Conservation (phyloP, 53 echinoderm and acorn worm genomes). For the Holothuria scabra region DNA sequence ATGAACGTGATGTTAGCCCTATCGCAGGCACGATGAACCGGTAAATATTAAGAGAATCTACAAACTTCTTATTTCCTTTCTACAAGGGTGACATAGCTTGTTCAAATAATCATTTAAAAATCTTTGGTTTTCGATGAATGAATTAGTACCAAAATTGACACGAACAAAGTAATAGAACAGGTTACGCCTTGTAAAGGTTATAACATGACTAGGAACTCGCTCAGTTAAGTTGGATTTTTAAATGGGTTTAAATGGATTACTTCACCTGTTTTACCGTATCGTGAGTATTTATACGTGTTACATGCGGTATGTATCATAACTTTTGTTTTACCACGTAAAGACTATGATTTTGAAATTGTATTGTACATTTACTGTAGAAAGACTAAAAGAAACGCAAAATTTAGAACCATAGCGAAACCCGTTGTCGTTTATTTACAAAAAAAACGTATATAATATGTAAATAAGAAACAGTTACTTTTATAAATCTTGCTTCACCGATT, state of each 20-base stretch:
- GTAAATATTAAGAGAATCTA: constrained; percentile 33
- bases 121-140: constrained; percentile 18
- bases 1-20: constrained; percentile 33
- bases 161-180: background rate
- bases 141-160: constrained; percentile 7
- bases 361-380: too few species aligned
- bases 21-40: background rate
- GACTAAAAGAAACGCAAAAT: too few species aligned
- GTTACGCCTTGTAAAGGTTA: background rate
- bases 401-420: too few species aligned
- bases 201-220: constrained; percentile 9
- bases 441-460: too few species aligned
- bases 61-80: constrained; percentile 17
- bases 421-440: too few species aligned
- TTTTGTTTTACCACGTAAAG: too few species aligned
- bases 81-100: constrained; percentile 39
- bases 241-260: constrained; percentile 1
- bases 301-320: too few species aligned
- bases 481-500: too few species aligned
- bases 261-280: too few species aligned
- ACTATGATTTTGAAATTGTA: too few species aligned
- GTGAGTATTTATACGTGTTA: too few species aligned
- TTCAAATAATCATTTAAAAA: constrained; percentile 47
- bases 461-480: too few species aligned
- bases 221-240: background rate